Evolutionary conservation across 2,113 vertebrate species (phyloP), one percentile per base, ranked within the genome.

Genomic region (Myrmophylax atrothorax): DNA sequence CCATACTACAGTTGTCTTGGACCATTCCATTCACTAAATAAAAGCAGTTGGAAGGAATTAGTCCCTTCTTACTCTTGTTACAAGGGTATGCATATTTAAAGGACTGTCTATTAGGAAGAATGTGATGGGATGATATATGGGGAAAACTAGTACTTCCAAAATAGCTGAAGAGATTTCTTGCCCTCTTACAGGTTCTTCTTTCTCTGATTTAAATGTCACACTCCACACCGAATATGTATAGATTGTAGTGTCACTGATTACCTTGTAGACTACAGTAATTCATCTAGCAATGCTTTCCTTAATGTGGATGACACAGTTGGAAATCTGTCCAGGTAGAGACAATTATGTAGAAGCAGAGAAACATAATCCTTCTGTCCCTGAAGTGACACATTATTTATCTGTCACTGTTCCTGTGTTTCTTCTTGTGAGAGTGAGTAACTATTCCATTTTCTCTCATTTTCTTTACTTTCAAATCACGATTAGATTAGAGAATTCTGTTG

Each of bases 321-420:
- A 96, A 97, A 91, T 94, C 52, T 94, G 59, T 92, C 83, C 80
- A 93, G 80, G 77, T 94, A 88, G 37, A 83, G 37, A 66, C 47
- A 94, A 89, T 96, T 94, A 93, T 66, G 38, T 75, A 81, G 76
- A 87, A 77, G 33, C 31, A 90, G 14, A 88, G 23, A 91, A 94
- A 81, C 28, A 86, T 77, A 94, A 91, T 82, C 40, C 18, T 79
- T 53, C 63, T 79, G 53, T 89, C 67, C 47, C 67, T 92, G 31
- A 73, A 92, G 82, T 50, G 31, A 37, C 50, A 72, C 15, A 74
- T 74, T 74, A 46, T 23, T 93, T 89, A 55, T 19, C 69, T 94
- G 92, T 59, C n/a, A 37, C 20, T 42, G 47, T 87, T 89, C 33
- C 62, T 60, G 9, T 6, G 14, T 77, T 68, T 80, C 63, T 56